A percentile compares a stretch with the other conserved stretches of the same genome.
phyloP scores from a whole-genome alignment of 2,113 vertebrate species.

The Hippolais icterina region DNA sequence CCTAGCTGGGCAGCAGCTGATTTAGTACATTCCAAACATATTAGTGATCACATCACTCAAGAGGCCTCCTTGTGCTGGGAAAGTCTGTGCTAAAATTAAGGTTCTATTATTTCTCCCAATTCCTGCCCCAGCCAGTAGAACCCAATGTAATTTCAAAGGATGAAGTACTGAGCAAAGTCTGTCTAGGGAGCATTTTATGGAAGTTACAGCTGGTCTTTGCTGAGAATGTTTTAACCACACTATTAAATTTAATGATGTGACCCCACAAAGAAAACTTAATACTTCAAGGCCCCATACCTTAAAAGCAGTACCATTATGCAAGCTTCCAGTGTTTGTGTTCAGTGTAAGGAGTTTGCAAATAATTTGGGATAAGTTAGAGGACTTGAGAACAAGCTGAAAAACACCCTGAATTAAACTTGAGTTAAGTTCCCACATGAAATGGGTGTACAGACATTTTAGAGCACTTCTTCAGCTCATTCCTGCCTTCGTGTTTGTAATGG shows the following conservation, averaged over 20 bases:
- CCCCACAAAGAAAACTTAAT: background rate
- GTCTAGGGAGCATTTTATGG: background rate
- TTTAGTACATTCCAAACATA: background rate
- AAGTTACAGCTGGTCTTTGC: background rate
- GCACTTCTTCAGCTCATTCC: background rate
- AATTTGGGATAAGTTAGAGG: background rate
- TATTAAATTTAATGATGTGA: background rate
- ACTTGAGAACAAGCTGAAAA: background rate
- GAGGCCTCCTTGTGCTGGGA: background rate
- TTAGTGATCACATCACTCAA: background rate
- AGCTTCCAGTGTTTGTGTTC: background rate
- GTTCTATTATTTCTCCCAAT: background rate
- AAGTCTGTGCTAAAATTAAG: background rate
- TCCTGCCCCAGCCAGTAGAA: background rate
- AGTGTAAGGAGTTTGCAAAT: background rate
- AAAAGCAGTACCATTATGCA: background rate
- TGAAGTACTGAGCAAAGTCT: background rate
- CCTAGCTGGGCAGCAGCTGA: background rate
- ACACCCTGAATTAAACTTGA: background rate
- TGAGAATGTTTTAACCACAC: background rate
- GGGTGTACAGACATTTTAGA: rapidly evolving
- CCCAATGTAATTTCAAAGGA: background rate
- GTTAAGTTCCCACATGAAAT: background rate
- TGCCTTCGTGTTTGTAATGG: background rate
- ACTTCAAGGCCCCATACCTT: background rate